Percentiles rank a stretch among this genome's conserved stretches.
Conservation (phyloP, 2,113 vertebrate species). For the Dromiciops gliroides region DNA sequence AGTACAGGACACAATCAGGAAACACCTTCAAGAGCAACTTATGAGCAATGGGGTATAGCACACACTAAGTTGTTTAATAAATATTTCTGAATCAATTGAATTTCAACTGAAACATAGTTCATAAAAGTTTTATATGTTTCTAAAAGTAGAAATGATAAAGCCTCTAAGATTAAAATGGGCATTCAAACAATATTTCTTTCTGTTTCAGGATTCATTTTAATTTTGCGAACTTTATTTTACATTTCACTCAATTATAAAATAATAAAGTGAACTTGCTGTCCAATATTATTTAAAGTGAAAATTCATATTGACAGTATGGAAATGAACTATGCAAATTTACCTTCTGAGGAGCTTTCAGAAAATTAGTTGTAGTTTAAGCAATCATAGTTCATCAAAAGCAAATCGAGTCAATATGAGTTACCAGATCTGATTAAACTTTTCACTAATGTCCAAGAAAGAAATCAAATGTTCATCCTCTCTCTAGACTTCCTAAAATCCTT, state of each 20-base stretch:
- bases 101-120: background rate
- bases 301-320: conserved; percentile 30
- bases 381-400: background rate
- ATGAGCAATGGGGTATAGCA: background rate
- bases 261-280: conserved; percentile 60
- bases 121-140: conserved; percentile 19
- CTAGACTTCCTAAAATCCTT: background rate
- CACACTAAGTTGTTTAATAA: background rate
- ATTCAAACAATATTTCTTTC: conserved; percentile 19
- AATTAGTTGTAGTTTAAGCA: conserved; percentile 51
- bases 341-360: conserved; percentile 41
- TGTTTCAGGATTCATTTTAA: conserved; percentile 57
- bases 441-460: conserved; percentile 34
- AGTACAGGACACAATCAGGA: background rate
- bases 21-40: background rate
- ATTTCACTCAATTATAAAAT: conserved; percentile 64
- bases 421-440: conserved; percentile 33
- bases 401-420: background rate
- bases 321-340: conserved; percentile 67
- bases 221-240: conserved; percentile 58
- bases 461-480: background rate
- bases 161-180: conserved; percentile 15
- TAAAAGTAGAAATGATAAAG: conserved; percentile 2
- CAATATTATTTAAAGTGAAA: conserved; percentile 70
- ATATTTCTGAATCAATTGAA: background rate